Evolutionary conservation across 1,140 invertebrate genomes (phyloP).

Genomic region (Brevipalpus yothersi): DNA sequence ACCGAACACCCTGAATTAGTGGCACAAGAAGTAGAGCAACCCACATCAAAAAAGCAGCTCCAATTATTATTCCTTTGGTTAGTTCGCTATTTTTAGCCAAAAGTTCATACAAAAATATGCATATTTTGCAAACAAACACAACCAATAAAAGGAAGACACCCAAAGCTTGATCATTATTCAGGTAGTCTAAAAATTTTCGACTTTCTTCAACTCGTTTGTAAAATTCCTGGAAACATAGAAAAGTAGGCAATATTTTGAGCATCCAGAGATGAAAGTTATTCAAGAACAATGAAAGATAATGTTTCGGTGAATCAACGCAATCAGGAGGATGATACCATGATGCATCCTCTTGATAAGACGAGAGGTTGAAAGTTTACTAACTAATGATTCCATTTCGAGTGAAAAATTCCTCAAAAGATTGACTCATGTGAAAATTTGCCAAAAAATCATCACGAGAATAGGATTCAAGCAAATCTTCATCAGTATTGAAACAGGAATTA

Average conservation of each 20-base stretch:
- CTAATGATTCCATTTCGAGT: too few species aligned
- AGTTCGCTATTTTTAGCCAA: neutral
- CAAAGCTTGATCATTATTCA: conserved; percentile 10
- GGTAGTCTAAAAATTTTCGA: conserved; percentile 9
- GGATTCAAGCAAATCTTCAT: too few species aligned
- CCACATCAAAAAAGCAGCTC: conserved; percentile 2
- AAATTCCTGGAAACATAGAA: conserved; percentile 7
- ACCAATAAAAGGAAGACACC: conserved; percentile 7
- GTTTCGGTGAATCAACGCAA: too few species aligned
- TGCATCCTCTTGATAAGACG: too few species aligned
- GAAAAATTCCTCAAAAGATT: too few species aligned
- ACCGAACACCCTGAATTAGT: conserved; percentile 37
- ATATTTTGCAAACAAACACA: conserved; percentile 1
- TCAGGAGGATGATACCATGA: too few species aligned
- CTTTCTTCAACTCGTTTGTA: conserved; percentile 9
- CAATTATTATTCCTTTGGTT: neutral
- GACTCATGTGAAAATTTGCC: too few species aligned
- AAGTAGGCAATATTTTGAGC: neutral
- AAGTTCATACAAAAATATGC: neutral
- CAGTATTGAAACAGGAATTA: too few species aligned
- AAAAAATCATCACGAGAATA: too few species aligned
- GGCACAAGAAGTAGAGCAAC: conserved; percentile 2
- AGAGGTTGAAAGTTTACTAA: too few species aligned
- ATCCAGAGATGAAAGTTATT: neutral
- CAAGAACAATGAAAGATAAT: neutral